Evolutionary conservation across 2,888 invertebrate genomes (phyloP).

Genomic region (Tetanocera ferruginea): DNA sequence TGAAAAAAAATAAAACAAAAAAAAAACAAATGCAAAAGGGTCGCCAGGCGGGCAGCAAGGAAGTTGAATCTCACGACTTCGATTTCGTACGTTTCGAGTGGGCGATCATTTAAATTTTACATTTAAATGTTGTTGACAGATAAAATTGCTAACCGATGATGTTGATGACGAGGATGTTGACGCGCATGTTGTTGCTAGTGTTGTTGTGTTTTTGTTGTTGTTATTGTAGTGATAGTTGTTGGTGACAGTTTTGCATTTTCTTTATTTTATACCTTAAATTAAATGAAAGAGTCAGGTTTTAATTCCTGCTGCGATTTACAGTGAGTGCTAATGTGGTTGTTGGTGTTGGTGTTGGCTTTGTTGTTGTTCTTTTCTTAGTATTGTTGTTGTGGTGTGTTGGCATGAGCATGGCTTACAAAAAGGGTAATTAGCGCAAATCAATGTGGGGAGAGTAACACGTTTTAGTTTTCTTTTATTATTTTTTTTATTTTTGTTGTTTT

Average conservation of each 20-base stretch:
- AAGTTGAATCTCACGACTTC: constrained; percentile 20
- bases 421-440: constrained; percentile 65
- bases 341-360: constrained; percentile 35
- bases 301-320: constrained; percentile 13
- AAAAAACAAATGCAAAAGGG: neutral
- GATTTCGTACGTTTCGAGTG: constrained; percentile 44
- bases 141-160: constrained; percentile 47
- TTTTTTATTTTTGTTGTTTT: neutral
- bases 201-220: constrained; percentile 29
- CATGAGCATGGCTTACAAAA: constrained; percentile 59
- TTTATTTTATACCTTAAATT: no score
- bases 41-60: neutral
- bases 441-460: constrained; percentile 59
- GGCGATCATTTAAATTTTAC: constrained; percentile 51
- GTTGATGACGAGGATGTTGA: constrained; percentile 32
- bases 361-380: constrained; percentile 32
- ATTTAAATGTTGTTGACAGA: constrained; percentile 55
- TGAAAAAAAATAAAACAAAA: neutral
- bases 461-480: constrained; percentile 43
- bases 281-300: no score
- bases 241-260: constrained; percentile 18
- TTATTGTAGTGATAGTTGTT: constrained; percentile 24
- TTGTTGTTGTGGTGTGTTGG: constrained; percentile 24
- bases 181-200: constrained; percentile 33
- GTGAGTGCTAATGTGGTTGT: constrained; percentile 26